Conservation (phyloP, 2,113 vertebrate species). For the Clarias magur region DNA sequence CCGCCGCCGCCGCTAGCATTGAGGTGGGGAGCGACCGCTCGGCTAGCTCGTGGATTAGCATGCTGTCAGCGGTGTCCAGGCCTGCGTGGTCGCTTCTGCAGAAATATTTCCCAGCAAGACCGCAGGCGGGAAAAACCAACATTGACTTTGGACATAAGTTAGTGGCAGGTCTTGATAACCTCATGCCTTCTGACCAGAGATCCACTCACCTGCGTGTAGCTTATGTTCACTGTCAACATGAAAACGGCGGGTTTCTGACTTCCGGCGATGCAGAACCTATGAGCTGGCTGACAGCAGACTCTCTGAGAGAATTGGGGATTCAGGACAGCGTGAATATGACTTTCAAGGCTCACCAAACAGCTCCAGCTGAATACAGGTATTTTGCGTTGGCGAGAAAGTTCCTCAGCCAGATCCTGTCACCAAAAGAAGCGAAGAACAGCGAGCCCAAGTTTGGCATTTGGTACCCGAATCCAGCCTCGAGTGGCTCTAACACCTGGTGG, state of each 20-base stretch:
- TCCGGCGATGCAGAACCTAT: neutral
- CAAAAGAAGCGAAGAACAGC: conserved; percentile 51
- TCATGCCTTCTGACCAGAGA: conserved; percentile 46
- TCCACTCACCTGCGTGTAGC: conserved; percentile 38
- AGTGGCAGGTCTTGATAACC: conserved; percentile 54
- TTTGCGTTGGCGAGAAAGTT: conserved; percentile 44
- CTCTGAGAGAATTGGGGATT: conserved; percentile 61
- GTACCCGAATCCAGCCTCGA: neutral
- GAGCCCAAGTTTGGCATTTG: neutral
- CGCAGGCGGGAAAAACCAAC: conserved; percentile 33
- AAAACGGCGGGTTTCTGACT: conserved; percentile 6
- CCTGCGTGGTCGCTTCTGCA: conserved; percentile 66
- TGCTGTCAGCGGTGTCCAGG: conserved; percentile 67
- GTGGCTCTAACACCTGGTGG: conserved; percentile 32
- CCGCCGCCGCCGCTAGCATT: neutral
- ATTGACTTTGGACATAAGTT: conserved; percentile 50
- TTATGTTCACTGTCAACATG: conserved; percentile 54
- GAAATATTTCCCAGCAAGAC: conserved; percentile 57
- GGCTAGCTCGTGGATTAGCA: conserved; percentile 71
- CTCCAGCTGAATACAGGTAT: conserved; percentile 29
- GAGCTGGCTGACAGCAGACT: conserved; percentile 57
- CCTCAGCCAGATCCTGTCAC: conserved; percentile 52
- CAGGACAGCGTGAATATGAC: conserved; percentile 20
- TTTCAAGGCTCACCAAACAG: conserved; percentile 34
- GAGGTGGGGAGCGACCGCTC: conserved; percentile 43